Percentiles rank a stretch among this genome's conserved stretches.
phyloP scores from a whole-genome alignment of 1,140 invertebrate species.

The Hestina assimilis region DNA sequence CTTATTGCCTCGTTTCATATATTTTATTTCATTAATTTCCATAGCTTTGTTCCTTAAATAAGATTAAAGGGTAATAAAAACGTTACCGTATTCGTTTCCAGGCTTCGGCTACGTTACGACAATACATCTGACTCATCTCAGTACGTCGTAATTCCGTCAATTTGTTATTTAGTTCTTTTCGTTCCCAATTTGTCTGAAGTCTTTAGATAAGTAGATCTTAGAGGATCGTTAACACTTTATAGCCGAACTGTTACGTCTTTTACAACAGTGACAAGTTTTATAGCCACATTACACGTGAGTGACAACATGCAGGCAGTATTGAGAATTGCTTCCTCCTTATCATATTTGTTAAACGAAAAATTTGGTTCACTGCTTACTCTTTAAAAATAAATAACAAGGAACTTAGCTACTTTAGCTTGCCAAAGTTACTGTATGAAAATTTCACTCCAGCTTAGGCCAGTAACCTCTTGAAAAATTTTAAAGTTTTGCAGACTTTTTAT shows the following conservation, averaged over 20 bases:
- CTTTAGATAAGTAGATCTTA: conserved; percentile 17
- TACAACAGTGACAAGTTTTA: conserved; percentile 22
- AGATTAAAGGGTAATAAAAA: conserved; percentile 18
- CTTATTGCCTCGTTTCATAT: conserved; percentile 9
- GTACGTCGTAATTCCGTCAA: conserved; percentile 18
- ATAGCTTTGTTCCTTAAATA: conserved; percentile 19
- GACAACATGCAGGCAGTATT: conserved; percentile 18
- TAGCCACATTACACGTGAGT: conserved; percentile 18
- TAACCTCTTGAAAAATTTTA: too few relatives aligned
- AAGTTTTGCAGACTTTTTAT: too few relatives aligned
- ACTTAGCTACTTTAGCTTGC: too few relatives aligned
- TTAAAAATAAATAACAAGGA: too few relatives aligned
- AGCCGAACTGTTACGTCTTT: conserved; percentile 11
- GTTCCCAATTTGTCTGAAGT: conserved; percentile 6
- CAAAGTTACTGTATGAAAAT: too few relatives aligned
- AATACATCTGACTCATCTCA: conserved; percentile 13
- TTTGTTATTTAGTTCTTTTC: conserved; percentile 16
- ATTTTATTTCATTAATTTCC: conserved; percentile 13
- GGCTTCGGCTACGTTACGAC: conserved; percentile 9
- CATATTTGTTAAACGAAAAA: too few relatives aligned
- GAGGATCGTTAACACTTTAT: conserved; percentile 16
- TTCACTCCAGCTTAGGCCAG: too few relatives aligned
- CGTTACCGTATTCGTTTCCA: conserved; percentile 7
- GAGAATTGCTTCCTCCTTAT: background rate
- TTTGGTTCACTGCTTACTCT: too few relatives aligned